phyloP scores from a whole-genome alignment of 2,113 vertebrate species.

The Corythornis vintsioides region DNA sequence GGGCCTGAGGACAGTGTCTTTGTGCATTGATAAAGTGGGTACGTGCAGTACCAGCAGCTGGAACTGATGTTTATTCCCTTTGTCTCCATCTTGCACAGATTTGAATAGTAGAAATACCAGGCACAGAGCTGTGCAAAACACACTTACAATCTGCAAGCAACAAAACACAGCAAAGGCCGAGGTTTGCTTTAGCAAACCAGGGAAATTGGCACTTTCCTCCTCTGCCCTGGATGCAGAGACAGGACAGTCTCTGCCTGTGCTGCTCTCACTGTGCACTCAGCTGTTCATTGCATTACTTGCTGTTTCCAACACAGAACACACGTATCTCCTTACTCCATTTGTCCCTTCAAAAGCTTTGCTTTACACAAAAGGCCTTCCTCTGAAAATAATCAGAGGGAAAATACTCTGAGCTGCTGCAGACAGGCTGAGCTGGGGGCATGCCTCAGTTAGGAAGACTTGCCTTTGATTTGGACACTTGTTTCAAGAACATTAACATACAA shows the following conservation, averaged over 20 bases:
- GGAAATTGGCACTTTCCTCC: background rate
- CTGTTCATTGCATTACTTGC: background rate
- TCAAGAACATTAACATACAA: conserved; percentile 5
- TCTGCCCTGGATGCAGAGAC: no score
- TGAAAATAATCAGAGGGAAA: background rate
- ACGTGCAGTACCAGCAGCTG: background rate
- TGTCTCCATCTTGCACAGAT: background rate
- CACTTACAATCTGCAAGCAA: background rate
- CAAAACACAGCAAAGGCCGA: background rate
- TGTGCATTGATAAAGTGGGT: background rate
- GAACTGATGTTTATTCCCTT: background rate
- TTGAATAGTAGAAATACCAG: background rate
- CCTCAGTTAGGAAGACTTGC: background rate
- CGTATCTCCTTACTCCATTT: background rate
- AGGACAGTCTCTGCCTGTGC: no score
- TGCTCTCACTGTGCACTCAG: background rate
- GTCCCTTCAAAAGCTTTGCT: background rate
- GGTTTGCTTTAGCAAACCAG: background rate
- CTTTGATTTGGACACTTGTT: conserved; percentile 24
- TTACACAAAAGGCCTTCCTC: background rate
- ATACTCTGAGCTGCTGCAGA: background rate
- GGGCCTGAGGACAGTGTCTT: background rate
- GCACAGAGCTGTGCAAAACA: background rate
- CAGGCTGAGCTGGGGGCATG: background rate
- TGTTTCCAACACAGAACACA: background rate